Conservation (phyloP, 92 coral and sea anemone genomes). For the Parazoanthus darwini region DNA sequence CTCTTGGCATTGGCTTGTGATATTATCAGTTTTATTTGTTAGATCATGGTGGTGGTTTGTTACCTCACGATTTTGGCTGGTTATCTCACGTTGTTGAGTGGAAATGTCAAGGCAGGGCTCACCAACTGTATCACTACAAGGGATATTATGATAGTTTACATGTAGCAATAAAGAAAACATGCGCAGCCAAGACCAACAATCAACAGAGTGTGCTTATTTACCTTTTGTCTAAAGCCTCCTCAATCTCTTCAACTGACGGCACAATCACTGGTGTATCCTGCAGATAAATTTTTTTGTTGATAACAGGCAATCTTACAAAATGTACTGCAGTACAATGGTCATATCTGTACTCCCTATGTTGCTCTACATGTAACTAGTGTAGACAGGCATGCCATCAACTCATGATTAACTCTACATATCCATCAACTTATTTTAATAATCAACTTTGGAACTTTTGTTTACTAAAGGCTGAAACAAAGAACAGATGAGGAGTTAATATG, state of each 20-base stretch:
- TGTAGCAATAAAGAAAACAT: background rate
- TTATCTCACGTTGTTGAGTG: background rate
- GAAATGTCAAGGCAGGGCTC: background rate
- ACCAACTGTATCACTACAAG: background rate
- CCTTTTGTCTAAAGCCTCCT: slow-evolving; percentile 23
- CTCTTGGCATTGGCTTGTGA: background rate
- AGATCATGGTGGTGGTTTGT: slow-evolving; percentile 3
- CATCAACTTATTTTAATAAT: too few species aligned
- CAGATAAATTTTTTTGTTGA: background rate
- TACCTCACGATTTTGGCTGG: slow-evolving; percentile 8
- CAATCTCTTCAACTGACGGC: slow-evolving; percentile 23
- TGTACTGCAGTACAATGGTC: too few species aligned
- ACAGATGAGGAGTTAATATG: too few species aligned
- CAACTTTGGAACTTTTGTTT: too few species aligned
- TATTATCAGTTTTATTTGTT: slow-evolving; percentile 2
- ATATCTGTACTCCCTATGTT: too few species aligned
- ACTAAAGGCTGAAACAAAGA: too few species aligned
- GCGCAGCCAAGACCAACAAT: background rate
- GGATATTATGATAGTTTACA: background rate
- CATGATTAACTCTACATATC: too few species aligned
- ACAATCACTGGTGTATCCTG: slow-evolving; percentile 7
- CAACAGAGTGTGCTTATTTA: background rate
- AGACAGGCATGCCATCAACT: too few species aligned
- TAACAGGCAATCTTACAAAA: too few species aligned
- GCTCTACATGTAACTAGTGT: too few species aligned